phyloP scores from a whole-genome alignment of 2,113 vertebrate species.

The Egretta garzetta region DNA sequence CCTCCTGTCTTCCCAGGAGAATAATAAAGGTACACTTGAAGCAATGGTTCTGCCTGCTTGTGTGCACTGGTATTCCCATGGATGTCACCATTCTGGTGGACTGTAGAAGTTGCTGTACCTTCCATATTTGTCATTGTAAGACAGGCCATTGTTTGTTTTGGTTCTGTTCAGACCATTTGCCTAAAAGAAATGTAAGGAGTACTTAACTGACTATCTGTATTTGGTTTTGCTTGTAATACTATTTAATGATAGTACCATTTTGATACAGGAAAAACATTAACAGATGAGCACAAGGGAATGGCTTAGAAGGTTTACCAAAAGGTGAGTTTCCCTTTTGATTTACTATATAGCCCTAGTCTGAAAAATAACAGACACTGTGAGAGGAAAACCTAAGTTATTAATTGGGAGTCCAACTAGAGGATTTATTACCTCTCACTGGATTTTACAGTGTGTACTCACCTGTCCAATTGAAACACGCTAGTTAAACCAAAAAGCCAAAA shows the following conservation, averaged over 20 bases:
- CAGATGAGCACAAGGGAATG: background rate
- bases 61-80: conserved; percentile 49
- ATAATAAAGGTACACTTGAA: conserved; percentile 87
- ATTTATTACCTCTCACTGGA: background rate
- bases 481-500: background rate
- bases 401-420: background rate
- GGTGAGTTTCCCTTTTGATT: background rate
- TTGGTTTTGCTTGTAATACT: background rate
- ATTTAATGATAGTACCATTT: background rate
- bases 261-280: background rate
- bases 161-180: conserved; percentile 63
- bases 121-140: conserved; percentile 87
- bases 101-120: conserved; percentile 53
- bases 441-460: background rate
- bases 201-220: background rate
- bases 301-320: background rate
- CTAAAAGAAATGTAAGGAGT: conserved; percentile 35
- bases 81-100: conserved; percentile 76
- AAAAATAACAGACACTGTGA: background rate
- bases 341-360: background rate
- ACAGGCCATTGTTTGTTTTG: conserved; percentile 80
- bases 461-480: background rate
- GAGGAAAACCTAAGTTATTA: background rate
- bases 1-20: conserved; percentile 68
- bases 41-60: conserved; percentile 73